These are phyloP conservation scores for Diplolepis rosae DNA, from an alignment of 2,888 invertebrate species.

Conservation along the genomic window DNA sequence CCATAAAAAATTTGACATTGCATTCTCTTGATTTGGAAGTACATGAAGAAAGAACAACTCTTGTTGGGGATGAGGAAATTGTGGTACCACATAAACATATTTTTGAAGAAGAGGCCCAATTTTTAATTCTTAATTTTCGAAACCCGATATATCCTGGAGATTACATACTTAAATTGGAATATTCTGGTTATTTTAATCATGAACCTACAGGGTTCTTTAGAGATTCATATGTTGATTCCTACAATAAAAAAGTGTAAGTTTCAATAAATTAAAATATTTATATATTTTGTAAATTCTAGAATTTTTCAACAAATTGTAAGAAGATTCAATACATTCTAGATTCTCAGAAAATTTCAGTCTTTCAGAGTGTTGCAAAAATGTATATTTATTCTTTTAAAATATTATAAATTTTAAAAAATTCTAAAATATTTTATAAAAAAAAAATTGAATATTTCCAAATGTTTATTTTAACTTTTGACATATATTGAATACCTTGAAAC, in stretches of 20 bases:
- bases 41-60: background rate
- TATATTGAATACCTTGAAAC: too few species aligned
- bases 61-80: background rate
- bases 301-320: too few species aligned
- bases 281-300: too few species aligned
- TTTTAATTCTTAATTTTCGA: background rate
- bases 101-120: background rate
- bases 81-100: background rate
- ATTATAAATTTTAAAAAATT: too few species aligned
- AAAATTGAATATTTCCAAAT: too few species aligned
- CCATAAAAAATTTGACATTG: background rate
- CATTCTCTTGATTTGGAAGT: conserved; percentile 5
- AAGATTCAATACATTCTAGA: too few species aligned
- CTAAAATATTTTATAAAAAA: too few species aligned
- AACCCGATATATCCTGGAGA: conserved; percentile 61
- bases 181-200: conserved; percentile 77
- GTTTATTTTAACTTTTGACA: too few species aligned
- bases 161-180: conserved; percentile 76
- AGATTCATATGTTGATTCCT: conserved; percentile 76
- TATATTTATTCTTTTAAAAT: too few species aligned
- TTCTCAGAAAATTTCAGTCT: too few species aligned
- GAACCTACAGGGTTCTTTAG: conserved; percentile 81
- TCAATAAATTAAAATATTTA: background rate
- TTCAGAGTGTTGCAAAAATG: too few species aligned
- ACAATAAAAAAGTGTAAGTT: conserved; percentile 67